These are phyloP conservation scores for Trinectes maculatus DNA, from an alignment of 2,113 vertebrate genomes.

Conservation along the genomic window DNA sequence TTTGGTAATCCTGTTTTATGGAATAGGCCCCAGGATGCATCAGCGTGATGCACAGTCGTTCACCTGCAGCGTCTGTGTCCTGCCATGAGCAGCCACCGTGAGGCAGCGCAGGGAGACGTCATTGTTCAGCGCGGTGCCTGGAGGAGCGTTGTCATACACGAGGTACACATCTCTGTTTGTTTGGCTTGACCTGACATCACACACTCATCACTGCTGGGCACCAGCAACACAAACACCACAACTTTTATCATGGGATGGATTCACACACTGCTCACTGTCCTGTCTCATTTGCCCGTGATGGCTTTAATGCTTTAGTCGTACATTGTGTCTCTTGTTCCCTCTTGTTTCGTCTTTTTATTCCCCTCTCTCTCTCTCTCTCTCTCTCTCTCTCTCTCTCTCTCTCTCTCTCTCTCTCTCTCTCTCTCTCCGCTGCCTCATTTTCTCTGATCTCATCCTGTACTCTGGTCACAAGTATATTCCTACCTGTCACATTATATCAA, in stretches of 20 bases:
- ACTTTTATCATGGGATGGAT: constrained; percentile 42
- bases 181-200: constrained; percentile 70
- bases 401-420: no score
- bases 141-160: constrained; percentile 61
- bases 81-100: constrained; percentile 42
- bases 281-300: constrained; percentile 32
- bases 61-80: constrained; percentile 49
- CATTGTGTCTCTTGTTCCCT: not conserved
- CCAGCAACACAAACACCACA: constrained; percentile 46
- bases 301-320: constrained; percentile 26
- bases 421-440: no score
- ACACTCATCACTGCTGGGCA: constrained; percentile 68
- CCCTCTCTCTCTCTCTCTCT: not conserved
- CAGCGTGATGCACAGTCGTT: constrained; percentile 28
- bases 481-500: no score
- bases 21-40: no score
- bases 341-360: not conserved
- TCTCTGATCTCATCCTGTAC: no score
- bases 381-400: not conserved
- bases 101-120: constrained; percentile 44
- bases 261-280: constrained; percentile 38
- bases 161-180: constrained; percentile 66
- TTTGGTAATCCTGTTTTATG: no score
- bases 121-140: constrained; percentile 53
- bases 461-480: no score